Base-by-base conservation (phyloP, 2,888 invertebrate genomes). In the Girardia tigrina region DNA sequence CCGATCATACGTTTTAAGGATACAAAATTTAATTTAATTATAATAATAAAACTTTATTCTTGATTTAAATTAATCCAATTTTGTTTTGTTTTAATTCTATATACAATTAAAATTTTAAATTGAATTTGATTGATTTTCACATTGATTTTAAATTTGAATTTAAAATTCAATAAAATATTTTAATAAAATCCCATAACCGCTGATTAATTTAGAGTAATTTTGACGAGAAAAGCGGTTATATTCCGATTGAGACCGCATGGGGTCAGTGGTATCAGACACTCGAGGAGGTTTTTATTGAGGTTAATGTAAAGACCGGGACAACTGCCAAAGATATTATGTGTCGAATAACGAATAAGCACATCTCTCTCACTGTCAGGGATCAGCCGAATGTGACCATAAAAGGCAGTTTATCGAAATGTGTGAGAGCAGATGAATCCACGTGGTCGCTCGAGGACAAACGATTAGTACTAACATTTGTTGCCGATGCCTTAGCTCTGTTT, bases 231-330 rank as follows among this genome's bases (percentile, higher is more conserved):
- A 85, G 86, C 80, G 87, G 86, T 23, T 80, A 85, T 1, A 82
- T 86, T 14, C 78, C 82, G 0, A 85, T 83, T 78, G 75, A 78
- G 36, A 85, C 86, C 0, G 81, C 82, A 1, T 87, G 87, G 86
- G 87, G 87, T 26, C 79, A 81, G 27, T 87, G 87, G 87, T 87
- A 85, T 84, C 87, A 87, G 80, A 87, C 86, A 0, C 83, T 87
- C 20, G 83, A 84, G 23, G 87, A 87, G 80, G 84, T 87, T 6
- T 83, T 81, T 74, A 80, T 87, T 26, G 85, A 86, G 80, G 81
- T 87, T 0, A 79, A 81, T 74, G 78, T 85, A 12, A 80, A 82
- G 0, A 79, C 80, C 75, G 84, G 82, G 28, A 85, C 85, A 0
- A 82, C 79, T 73, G 81, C 83, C 0, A 85, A 83, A 79, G 82